A percentile compares a stretch with the other conserved stretches of the same genome.
phyloP scores from a whole-genome alignment of 2,113 vertebrate genomes.

The Elephantulus edwardii region DNA sequence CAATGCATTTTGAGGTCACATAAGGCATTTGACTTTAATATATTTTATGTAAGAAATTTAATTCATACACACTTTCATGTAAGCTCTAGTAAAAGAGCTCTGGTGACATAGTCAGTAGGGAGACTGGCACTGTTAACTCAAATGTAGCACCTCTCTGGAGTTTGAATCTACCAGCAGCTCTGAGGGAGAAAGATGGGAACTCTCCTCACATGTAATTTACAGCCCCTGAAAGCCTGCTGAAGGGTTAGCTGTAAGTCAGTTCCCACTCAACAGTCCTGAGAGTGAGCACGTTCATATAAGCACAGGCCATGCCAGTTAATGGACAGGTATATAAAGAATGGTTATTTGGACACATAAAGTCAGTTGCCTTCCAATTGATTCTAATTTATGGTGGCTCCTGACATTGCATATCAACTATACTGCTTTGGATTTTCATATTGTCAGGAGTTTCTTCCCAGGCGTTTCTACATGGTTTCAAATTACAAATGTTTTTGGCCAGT shows the following conservation, averaged over 20 bases:
- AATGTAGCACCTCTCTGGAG: no score
- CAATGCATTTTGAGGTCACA: constrained; percentile 48
- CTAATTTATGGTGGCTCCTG: not conserved
- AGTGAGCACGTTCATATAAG: no score
- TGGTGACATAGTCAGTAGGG: no score
- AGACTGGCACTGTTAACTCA: no score
- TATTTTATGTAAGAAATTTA: constrained; percentile 8
- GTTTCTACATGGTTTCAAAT: not conserved
- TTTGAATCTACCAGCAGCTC: not conserved
- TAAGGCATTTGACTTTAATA: not conserved
- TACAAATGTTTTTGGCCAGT: not conserved
- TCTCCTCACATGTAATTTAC: no score
- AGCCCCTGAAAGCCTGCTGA: no score
- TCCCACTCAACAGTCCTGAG: no score
- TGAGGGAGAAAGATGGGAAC: no score
- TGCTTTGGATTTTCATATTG: not conserved
- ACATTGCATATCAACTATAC: not conserved
- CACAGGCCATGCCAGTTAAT: no score
- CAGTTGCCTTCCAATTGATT: not conserved
- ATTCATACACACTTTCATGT: not conserved
- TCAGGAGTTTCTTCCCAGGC: not conserved
- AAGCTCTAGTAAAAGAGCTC: not conserved
- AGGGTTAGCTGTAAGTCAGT: no score
- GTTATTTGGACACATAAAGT: not conserved
- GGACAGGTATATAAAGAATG: not conserved